Evolutionary conservation across 2,797 vertebrate genomes (phyloP).

Genomic region (Chaenodraco wilsoni): DNA sequence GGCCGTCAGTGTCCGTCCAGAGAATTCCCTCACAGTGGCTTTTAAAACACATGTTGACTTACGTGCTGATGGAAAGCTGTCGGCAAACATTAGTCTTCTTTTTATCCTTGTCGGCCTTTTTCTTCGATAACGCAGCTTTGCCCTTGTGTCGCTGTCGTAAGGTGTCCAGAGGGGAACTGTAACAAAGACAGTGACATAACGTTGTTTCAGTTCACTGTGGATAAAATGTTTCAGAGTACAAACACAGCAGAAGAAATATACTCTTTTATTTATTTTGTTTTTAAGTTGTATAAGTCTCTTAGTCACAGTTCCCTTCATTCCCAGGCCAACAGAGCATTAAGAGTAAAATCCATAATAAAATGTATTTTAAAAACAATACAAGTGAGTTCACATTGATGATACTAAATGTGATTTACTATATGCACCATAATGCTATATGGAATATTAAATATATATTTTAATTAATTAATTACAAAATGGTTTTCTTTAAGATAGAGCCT

Average conservation of each 20-base stretch:
- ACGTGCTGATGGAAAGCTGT: slow-evolving; percentile 47
- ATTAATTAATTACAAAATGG: too few relatives aligned
- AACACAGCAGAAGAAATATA: background rate
- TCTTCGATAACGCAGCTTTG: slow-evolving; percentile 61
- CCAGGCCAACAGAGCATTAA: background rate
- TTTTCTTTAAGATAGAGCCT: background rate
- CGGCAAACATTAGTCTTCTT: slow-evolving; percentile 29
- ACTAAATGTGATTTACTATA: background rate
- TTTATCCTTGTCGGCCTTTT: slow-evolving; percentile 64
- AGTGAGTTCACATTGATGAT: background rate
- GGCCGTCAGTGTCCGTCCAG: background rate
- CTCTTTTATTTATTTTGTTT: too few relatives aligned
- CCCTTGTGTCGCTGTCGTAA: slow-evolving; percentile 65
- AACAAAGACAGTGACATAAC: slow-evolving; percentile 1
- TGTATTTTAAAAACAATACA: background rate
- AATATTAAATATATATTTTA: background rate
- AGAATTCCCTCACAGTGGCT: background rate
- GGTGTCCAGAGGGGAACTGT: slow-evolving; percentile 52
- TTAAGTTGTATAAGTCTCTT: background rate
- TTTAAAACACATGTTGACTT: slow-evolving; percentile 17
- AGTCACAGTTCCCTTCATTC: background rate
- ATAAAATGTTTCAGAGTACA: background rate
- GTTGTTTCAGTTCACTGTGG: background rate
- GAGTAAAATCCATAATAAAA: background rate
- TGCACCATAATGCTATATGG: background rate